Base-by-base conservation (phyloP, 1,140 invertebrate genomes). In the Bilobella aurantiaca region DNA sequence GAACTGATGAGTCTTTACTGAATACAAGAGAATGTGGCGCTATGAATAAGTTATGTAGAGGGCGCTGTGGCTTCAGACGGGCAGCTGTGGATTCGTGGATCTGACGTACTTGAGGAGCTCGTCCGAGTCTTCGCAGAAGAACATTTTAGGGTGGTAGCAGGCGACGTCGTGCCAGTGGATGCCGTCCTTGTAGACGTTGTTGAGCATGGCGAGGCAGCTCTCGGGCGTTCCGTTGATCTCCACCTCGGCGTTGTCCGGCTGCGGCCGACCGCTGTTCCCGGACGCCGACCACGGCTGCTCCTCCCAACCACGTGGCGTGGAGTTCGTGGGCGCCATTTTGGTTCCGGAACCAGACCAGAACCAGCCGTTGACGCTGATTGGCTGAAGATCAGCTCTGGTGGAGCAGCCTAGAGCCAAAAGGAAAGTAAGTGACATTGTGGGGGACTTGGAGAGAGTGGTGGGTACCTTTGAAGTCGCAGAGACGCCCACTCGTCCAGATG, bases 321-420 rank as follows among this genome's bases (percentile, higher is more conserved):
- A 18, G 78, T 89, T 91, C 64, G 90, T 93, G 34, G 90, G 86
- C 56, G 88, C 78, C 78, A 93, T 87, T 81, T 93, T 93, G 76
- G 87, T 89, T 60, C 90, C 84, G 74, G 89, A 91, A 34, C 88
- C 87, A 8, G 90, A 92, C 90, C 90, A 94, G 83, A 94, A 94
- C 91, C 91, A 94, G 3, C 91, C 91, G 73, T 86, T 86, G 49
- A 93, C 74, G 67, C 83, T 84, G 76, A 92, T 89, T 32, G 91
- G 91, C 76, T 92, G 89, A 46, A 94, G 80, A 76, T 94, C 91
- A 46, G 83, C 81, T 64, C 91, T 84, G 49, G 86, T 86, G 75
- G 91, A 88, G 76, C 91, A 94, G 49, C 91, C 67, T 72, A 60
- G 23, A 57, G 27, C n/a, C 53, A 8, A 8, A 57, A 28, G 53